These are phyloP conservation scores for Apus apus DNA, from an alignment of 2,113 vertebrate genomes.

Conservation along the genomic window DNA sequence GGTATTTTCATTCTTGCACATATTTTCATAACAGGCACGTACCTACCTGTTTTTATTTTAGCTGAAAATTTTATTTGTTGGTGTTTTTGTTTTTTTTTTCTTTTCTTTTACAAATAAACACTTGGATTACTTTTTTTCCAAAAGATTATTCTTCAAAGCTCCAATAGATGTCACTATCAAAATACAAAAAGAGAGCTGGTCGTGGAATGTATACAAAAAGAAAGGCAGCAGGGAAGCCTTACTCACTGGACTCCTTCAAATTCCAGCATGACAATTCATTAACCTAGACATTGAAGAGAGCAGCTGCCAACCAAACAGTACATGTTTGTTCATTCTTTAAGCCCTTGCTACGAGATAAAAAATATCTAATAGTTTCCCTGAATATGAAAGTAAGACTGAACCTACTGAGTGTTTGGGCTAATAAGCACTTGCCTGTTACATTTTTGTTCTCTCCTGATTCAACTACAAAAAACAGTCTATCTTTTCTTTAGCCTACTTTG, in stretches of 20 bases:
- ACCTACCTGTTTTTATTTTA: background rate
- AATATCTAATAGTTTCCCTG: background rate
- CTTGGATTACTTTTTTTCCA: background rate
- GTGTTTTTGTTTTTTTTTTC: too few relatives aligned
- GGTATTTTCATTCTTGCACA: background rate
- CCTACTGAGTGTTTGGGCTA: background rate
- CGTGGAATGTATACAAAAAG: background rate
- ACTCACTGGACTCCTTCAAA: conserved; percentile 6
- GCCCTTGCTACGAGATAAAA: background rate
- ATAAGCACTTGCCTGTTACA: background rate
- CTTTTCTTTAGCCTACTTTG: background rate
- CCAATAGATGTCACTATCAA: conserved; percentile 84
- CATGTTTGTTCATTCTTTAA: background rate
- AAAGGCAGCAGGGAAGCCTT: conserved; percentile 18
- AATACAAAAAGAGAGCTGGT: conserved; percentile 71
- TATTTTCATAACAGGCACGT: background rate
- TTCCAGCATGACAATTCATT: conserved; percentile 3
- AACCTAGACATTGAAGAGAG: background rate
- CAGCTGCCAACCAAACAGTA: background rate
- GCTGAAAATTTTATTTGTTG: background rate
- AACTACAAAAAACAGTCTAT: background rate
- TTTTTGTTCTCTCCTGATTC: background rate
- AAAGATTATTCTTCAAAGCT: conserved; percentile 64
- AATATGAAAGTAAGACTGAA: conserved; percentile 7
- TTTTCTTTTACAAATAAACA: background rate